Conservation (phyloP, 2,113 vertebrate genomes). For the Centropus unirufus region DNA sequence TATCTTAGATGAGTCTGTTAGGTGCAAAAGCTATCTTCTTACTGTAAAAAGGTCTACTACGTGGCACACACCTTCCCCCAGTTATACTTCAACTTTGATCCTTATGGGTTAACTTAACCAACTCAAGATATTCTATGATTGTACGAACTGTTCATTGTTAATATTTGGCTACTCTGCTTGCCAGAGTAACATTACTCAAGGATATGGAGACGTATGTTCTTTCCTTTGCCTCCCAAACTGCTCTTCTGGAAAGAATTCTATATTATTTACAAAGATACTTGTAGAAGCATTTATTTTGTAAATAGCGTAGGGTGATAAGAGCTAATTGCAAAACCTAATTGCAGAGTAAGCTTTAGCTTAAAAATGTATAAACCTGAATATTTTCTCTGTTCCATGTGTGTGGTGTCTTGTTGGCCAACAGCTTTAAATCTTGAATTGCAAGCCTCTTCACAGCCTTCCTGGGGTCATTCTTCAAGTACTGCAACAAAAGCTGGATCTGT, state of each 20-base stretch:
- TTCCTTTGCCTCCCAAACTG: neutral
- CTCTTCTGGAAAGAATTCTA: neutral
- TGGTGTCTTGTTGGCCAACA: constrained; percentile 93
- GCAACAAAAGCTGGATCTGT: constrained; percentile 92
- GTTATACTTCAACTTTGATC: neutral
- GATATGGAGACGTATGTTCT: neutral
- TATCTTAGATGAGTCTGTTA: neutral
- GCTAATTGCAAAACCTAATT: neutral
- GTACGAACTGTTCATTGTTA: neutral
- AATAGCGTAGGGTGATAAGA: too few species aligned
- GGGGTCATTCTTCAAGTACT: constrained; percentile 93
- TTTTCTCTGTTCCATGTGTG: constrained; percentile 95
- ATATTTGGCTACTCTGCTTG: neutral
- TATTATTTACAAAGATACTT: neutral
- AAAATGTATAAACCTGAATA: constrained; percentile 83
- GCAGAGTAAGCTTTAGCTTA: neutral
- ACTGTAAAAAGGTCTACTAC: neutral
- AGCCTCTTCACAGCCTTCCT: constrained; percentile 95
- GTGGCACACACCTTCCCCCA: neutral
- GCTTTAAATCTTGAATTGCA: constrained; percentile 90
- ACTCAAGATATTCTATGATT: neutral
- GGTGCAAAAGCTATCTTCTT: neutral
- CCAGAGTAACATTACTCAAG: neutral
- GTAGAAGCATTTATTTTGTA: too few species aligned
- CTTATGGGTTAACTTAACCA: neutral